These are phyloP conservation scores for Pilophorus perplexus DNA, from an alignment of 2,888 invertebrate genomes.

Conservation along the genomic window DNA sequence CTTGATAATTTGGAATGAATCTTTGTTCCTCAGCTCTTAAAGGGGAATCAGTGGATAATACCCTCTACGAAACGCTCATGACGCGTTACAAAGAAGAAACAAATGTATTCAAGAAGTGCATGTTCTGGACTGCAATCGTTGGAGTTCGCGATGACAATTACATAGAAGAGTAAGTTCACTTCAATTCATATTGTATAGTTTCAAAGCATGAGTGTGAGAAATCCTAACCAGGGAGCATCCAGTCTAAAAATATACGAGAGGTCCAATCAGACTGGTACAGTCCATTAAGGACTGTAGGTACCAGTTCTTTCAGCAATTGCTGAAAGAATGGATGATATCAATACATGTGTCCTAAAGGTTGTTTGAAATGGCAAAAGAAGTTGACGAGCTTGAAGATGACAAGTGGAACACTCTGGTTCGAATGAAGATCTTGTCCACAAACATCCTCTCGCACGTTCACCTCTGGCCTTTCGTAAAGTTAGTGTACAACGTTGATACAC, in stretches of 20 bases:
- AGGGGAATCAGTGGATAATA: slow-evolving; percentile 7
- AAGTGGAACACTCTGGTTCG: neutral
- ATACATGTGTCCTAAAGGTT: no score
- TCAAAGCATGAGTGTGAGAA: no score
- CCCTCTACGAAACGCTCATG: neutral
- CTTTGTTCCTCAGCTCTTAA: neutral
- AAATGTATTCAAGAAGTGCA: slow-evolving; percentile 15
- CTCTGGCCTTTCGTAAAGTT: slow-evolving; percentile 20
- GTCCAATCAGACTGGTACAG: no score
- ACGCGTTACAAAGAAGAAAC: slow-evolving; percentile 10
- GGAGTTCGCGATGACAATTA: slow-evolving; percentile 9
- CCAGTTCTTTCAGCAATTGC: no score
- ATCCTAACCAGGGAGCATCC: no score
- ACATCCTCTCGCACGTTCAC: slow-evolving; percentile 5
- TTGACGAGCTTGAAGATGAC: slow-evolving; percentile 4
- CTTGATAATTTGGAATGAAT: neutral
- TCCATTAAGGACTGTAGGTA: no score
- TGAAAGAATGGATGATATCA: neutral
- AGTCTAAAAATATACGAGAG: no score
- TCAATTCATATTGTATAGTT: no score
- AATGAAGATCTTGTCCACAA: slow-evolving; percentile 18
- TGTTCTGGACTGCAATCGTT: slow-evolving; percentile 27
- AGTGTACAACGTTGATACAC: slow-evolving; percentile 1
- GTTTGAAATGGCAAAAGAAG: slow-evolving; percentile 23
- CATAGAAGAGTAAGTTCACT: slow-evolving; percentile 5